Base-by-base conservation (phyloP, 2,797 vertebrate species). In the Trachurus trachurus region DNA sequence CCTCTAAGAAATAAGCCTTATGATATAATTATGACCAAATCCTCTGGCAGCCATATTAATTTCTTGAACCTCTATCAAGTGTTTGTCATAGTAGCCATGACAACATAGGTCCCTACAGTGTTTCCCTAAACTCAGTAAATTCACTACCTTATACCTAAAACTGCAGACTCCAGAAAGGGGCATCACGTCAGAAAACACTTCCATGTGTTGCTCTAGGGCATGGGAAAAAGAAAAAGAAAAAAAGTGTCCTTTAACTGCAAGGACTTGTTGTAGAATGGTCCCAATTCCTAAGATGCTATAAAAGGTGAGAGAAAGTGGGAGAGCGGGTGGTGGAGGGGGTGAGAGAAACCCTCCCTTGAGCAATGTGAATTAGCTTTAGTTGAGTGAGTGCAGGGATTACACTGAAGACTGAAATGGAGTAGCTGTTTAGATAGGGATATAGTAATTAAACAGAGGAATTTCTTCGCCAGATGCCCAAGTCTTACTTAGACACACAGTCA, bases 351-450 rank as follows among this genome's bases (percentile, higher is more conserved):
- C 66, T 87, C 76, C 75, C 73, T 58, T 40, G 78, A 76, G 86
- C 75, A 66, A 59, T 22, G 31, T 84, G 83, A 90, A 92, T 93
- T 92, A 84, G 89, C 82, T 93, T 86, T 87, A 87, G 90, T 76
- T 89, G 86, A 93, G 87, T 87, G 91, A 92, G 90, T 90, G 82
- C 78, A 57, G 85, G 93, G 92, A 94, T 95, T 93, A 94, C 39
- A 39, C 71, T 62, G 79, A 68, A 68, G 58, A 67, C 79, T 90
- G 86, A 92, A 88, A 92, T 87, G 74, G 83, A 92, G 93, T 89
- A 77, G 66, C 68, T 95, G 93, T 95, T 95, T 94, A 87, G 81
- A 93, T 84, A 93, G 81, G 89, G 91, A 94, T 94, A 84, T 90
- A 64, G 75, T 87, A 88, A 93, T 93, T 93, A 91, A 94, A 94